Evolutionary conservation across 1,140 invertebrate genomes (phyloP).

Genomic region (Asbolus verrucosus): DNA sequence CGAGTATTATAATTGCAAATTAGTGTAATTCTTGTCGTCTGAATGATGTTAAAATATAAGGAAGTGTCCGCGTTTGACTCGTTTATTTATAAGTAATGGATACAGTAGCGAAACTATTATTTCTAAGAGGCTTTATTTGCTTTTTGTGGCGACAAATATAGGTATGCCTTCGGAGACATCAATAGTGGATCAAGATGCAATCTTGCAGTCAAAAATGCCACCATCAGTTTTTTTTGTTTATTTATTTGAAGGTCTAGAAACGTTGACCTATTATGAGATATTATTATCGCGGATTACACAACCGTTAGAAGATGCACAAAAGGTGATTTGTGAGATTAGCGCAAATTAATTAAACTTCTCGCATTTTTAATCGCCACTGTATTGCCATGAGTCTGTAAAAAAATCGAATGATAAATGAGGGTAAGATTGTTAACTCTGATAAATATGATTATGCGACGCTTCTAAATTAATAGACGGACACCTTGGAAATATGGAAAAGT

Average conservation of each 20-base stretch:
- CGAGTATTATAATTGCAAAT: background rate
- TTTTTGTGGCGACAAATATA: no score
- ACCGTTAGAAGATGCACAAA: constrained; percentile 15
- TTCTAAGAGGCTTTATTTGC: no score
- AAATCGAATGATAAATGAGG: constrained; percentile 26
- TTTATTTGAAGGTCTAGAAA: no score
- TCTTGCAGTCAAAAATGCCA: no score
- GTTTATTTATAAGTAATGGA: no score
- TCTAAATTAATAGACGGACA: constrained; percentile 30
- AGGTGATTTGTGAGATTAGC: no score
- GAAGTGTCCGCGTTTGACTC: background rate
- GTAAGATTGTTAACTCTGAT: constrained; percentile 31
- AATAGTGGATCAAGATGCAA: no score
- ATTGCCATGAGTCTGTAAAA: background rate
- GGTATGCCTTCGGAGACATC: no score
- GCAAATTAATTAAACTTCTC: constrained; percentile 14
- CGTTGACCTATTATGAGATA: no score
- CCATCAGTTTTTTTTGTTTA: no score
- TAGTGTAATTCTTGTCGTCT: background rate
- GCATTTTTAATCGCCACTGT: constrained; percentile 23
- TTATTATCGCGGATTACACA: no score
- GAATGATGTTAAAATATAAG: background rate
- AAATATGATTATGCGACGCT: constrained; percentile 32
- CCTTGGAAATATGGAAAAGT: constrained; percentile 32
- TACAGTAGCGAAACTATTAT: no score